Conservation (phyloP, 2,113 vertebrate genomes). For the Orthonyx spaldingii region DNA sequence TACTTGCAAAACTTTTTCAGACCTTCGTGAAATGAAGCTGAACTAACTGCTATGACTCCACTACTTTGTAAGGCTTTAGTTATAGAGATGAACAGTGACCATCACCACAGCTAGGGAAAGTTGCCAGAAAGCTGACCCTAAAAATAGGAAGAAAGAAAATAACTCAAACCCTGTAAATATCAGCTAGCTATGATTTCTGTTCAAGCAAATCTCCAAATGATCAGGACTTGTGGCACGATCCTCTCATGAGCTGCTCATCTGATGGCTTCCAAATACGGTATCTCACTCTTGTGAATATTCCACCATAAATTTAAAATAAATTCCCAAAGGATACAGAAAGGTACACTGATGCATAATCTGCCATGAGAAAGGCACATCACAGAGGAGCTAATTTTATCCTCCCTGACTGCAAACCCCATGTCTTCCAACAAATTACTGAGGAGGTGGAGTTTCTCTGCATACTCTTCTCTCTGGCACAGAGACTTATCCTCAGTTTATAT, state of each 20-base stretch:
- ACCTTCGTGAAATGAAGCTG: neutral
- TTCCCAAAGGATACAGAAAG: neutral
- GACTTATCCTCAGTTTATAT: neutral
- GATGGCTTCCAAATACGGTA: neutral
- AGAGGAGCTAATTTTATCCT: constrained; percentile 49
- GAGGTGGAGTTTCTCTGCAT: constrained; percentile 39
- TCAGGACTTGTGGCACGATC: neutral
- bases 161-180: constrained; percentile 1
- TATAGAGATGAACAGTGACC: neutral
- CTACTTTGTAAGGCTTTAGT: neutral
- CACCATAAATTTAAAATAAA: neutral
- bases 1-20: neutral
- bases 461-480: neutral
- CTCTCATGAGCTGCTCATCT: neutral
- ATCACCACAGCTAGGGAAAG: neutral
- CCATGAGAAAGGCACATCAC: constrained; percentile 13
- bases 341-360: neutral
- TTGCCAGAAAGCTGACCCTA: constrained; percentile 29
- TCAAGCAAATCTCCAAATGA: neutral
- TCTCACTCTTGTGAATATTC: neutral
- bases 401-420: neutral
- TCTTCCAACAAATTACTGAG: constrained; percentile 30
- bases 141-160: constrained; percentile 54
- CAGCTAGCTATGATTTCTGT: neutral
- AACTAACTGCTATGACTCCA: neutral